Percentiles rank a stretch among this genome's conserved stretches.
Evolutionary conservation across 2,113 vertebrate species (phyloP).

Genomic region (Phyllostomus discolor): DNA sequence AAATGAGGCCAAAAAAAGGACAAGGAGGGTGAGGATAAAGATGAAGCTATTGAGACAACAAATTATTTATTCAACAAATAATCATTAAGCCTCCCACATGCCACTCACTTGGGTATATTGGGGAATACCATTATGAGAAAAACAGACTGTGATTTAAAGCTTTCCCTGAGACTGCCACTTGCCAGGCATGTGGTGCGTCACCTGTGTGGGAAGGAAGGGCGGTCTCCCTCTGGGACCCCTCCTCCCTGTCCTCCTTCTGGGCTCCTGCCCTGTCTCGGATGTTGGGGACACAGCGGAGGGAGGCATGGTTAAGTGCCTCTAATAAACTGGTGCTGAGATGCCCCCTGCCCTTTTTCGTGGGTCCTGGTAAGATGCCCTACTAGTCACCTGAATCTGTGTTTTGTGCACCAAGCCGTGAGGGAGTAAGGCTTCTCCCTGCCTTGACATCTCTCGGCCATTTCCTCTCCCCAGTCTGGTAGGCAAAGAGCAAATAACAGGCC

Average conservation of each 20-base stretch:
- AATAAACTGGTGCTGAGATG: not conserved
- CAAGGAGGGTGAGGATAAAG: not conserved
- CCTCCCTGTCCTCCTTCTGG: not conserved
- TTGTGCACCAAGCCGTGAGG: not conserved
- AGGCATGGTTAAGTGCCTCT: not conserved
- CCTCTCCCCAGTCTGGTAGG: not conserved
- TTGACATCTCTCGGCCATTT: not conserved
- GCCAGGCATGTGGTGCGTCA: not conserved
- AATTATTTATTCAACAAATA: not conserved
- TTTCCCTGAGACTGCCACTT: not conserved
- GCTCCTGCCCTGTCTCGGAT: rapidly evolving
- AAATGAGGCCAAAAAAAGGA: not conserved
- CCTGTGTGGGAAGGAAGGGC: too few species aligned
- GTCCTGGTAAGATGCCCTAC: not conserved
- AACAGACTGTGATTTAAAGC: not conserved
- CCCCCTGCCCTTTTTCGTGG: not conserved
- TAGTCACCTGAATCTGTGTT: not conserved
- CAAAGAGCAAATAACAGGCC: not conserved
- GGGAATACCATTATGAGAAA: not conserved
- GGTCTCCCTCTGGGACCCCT: not conserved
- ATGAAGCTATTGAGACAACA: not conserved
- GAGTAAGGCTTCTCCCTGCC: not conserved
- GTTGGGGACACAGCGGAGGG: not conserved
- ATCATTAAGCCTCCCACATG: not conserved
- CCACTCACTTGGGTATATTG: not conserved